phyloP scores from a whole-genome alignment of 2,888 invertebrate genomes.

The Andrena marginata region DNA sequence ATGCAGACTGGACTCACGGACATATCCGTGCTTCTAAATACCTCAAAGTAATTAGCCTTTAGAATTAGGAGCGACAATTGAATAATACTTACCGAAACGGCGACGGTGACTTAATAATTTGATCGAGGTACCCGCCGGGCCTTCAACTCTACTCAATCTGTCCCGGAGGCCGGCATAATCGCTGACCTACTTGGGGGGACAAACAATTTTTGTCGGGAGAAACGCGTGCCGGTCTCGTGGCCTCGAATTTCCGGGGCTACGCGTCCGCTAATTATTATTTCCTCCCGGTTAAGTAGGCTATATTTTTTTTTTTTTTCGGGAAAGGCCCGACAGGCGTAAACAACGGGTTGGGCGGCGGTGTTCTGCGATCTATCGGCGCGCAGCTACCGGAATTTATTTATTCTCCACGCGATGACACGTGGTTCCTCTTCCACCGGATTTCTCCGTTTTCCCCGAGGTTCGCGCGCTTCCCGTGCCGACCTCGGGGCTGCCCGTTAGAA shows the following conservation, averaged over 20 bases:
- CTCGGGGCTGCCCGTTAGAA: neutral
- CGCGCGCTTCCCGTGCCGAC: constrained; percentile 20
- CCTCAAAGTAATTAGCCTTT: no score
- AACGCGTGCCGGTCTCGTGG: constrained; percentile 72
- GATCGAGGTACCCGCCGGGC: neutral
- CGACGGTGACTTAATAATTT: neutral
- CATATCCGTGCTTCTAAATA: no score
- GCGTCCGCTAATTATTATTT: constrained; percentile 75
- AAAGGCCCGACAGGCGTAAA: constrained; percentile 62
- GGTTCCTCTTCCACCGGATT: constrained; percentile 62
- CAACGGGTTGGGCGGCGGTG: constrained; percentile 60
- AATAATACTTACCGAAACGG: neutral
- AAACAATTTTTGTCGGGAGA: constrained; percentile 15
- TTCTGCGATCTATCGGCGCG: constrained; percentile 79
- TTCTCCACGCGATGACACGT: constrained; percentile 71
- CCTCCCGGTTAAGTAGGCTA: constrained; percentile 75
- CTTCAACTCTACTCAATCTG: neutral
- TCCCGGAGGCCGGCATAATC: neutral
- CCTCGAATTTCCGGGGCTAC: constrained; percentile 56
- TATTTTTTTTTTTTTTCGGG: constrained; percentile 74
- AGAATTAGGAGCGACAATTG: neutral
- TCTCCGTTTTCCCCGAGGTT: constrained; percentile 16
- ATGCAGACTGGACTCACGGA: no score
- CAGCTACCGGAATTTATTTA: constrained; percentile 79
- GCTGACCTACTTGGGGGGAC: constrained; percentile 21